Percentiles rank a stretch among this genome's conserved stretches.
Conservation (phyloP, 1,140 invertebrate genomes). For the Charaxes varanes region DNA sequence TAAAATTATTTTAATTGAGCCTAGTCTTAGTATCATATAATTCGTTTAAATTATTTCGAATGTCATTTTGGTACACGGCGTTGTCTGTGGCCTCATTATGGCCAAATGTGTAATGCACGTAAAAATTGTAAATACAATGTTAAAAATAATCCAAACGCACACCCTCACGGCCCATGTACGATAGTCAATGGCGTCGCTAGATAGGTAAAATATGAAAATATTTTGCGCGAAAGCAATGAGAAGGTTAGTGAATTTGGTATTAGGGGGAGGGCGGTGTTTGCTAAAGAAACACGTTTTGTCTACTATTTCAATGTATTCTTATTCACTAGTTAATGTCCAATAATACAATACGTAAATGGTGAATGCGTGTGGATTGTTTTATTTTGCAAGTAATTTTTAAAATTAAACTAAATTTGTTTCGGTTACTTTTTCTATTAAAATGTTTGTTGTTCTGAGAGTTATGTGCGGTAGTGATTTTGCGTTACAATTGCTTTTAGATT, state of each 20-base stretch:
- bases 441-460: slow-evolving; percentile 61
- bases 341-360: slow-evolving; percentile 51
- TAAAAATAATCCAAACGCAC: slow-evolving; percentile 43
- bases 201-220: slow-evolving; percentile 52
- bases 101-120: slow-evolving; percentile 26
- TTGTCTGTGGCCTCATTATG: slow-evolving; percentile 19
- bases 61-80: slow-evolving; percentile 31
- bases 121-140: slow-evolving; percentile 42
- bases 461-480: slow-evolving; percentile 55
- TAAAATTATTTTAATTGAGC: slow-evolving; percentile 68
- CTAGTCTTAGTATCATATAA: slow-evolving; percentile 70
- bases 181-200: slow-evolving; percentile 43
- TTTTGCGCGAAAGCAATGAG: slow-evolving; percentile 58
- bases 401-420: background rate
- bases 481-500: slow-evolving; percentile 63
- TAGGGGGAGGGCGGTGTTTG: slow-evolving; percentile 36
- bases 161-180: slow-evolving; percentile 40
- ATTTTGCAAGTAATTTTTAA: slow-evolving; percentile 4
- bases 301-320: slow-evolving; percentile 48
- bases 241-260: slow-evolving; percentile 70
- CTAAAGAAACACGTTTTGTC: slow-evolving; percentile 38
- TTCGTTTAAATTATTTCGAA: slow-evolving; percentile 48
- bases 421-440: slow-evolving; percentile 21
- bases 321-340: slow-evolving; percentile 46
- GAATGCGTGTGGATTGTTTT: slow-evolving; percentile 17